Conservation (phyloP, 2,888 invertebrate genomes). For the Dexiosoma caninum region DNA sequence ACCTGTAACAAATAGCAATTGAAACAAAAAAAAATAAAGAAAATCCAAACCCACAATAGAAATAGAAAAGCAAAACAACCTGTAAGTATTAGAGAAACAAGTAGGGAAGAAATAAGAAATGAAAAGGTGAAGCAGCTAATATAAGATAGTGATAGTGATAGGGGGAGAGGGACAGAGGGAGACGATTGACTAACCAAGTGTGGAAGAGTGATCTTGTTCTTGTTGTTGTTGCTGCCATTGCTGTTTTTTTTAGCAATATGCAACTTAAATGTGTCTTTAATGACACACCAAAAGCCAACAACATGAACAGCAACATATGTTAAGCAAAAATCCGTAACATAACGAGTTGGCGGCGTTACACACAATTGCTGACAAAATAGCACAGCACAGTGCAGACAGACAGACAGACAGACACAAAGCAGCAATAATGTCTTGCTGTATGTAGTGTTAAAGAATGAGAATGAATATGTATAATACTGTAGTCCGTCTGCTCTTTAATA, state of each 20-base stretch:
- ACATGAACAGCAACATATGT: constrained; percentile 63
- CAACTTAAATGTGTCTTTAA: constrained; percentile 60
- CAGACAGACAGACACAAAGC: constrained; percentile 3
- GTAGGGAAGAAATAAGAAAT: constrained; percentile 44
- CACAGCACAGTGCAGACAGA: background rate
- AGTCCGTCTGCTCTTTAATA: constrained; percentile 20
- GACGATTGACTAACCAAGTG: constrained; percentile 46
- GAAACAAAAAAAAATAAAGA: too few relatives aligned
- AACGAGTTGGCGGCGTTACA: constrained; percentile 63
- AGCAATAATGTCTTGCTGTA: constrained; percentile 36
- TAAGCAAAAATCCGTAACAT: constrained; percentile 61
- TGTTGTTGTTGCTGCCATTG: constrained; percentile 2
- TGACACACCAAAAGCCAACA: constrained; percentile 51
- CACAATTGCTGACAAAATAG: constrained; percentile 54
- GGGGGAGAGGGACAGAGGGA: too few relatives aligned
- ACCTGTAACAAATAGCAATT: constrained; percentile 58
- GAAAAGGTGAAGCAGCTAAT: constrained; percentile 57
- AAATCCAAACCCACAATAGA: constrained; percentile 42
- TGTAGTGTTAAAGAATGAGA: constrained; percentile 56
- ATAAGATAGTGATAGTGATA: too few relatives aligned
- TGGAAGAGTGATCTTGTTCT: constrained; percentile 41
- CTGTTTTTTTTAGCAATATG: constrained; percentile 8
- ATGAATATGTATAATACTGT: constrained; percentile 53
- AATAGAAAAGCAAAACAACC: constrained; percentile 67
- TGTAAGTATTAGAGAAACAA: constrained; percentile 58